Evolutionary conservation across 2,113 vertebrate genomes (phyloP).

Genomic region (Muscicapa adusta): DNA sequence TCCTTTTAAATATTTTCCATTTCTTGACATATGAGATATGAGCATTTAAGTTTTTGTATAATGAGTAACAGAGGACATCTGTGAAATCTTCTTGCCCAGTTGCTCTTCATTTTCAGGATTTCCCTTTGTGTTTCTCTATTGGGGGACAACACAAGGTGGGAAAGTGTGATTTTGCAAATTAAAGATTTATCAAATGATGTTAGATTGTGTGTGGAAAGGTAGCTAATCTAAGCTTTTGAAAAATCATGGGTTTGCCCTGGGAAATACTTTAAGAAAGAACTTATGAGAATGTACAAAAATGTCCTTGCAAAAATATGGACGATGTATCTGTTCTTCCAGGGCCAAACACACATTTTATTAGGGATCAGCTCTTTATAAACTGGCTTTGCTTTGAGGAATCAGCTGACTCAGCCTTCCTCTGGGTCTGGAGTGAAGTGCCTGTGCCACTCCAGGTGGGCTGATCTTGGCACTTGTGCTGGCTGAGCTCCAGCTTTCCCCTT

Average conservation of each 20-base stretch:
- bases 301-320: background rate
- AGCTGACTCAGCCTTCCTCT: accelerated
- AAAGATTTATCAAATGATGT: background rate
- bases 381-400: background rate
- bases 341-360: background rate
- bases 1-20: background rate
- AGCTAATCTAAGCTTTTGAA: background rate
- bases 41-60: background rate
- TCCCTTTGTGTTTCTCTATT: background rate
- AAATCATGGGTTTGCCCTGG: background rate
- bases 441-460: background rate
- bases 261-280: background rate
- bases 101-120: background rate
- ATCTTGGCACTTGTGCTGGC: background rate
- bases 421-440: background rate
- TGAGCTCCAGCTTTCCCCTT: background rate
- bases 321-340: accelerated
- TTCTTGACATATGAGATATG: background rate
- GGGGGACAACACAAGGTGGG: background rate
- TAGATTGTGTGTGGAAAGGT: background rate
- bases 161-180: background rate
- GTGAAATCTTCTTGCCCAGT: background rate
- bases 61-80: background rate
- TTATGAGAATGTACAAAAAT: background rate
- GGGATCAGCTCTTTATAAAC: background rate